Evolutionary conservation across 2,888 invertebrate species (phyloP), one percentile per base, ranked within the genome.

Genomic region (Lagria hirta): DNA sequence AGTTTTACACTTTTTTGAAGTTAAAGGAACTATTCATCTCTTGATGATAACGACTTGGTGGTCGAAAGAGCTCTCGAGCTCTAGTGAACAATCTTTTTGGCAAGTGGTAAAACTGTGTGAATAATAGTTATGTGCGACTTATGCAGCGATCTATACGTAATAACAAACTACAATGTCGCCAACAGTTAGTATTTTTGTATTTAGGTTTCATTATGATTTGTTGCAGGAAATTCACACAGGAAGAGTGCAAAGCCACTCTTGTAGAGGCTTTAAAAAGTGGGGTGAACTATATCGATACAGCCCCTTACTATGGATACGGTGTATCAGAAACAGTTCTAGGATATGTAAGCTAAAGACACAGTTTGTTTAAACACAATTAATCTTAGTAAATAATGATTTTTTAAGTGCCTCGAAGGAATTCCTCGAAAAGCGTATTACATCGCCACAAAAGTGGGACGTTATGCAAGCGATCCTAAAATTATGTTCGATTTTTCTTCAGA

Each of bases 301-400:
- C 87, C 0, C 93, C 93, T 0, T 96, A 84, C 84, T 96, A 96
- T 65, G 96, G 96, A 0, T 85, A 91, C 64, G 90, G 94, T 1
- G 78, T 77, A 46, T 88, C 95, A 0, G 95, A 96, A 71, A 77
- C 76, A 49, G 76, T 86, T 6, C 72, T 95, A 12, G 96, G 95
- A n/a, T n/a, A n/a, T n/a, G n/a, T n/a, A n/a, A n/a, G n/a, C n/a
- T n/a, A n/a, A n/a, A n/a, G n/a, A n/a, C 50, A 83, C 87, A 77
- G 86, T 85, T 22, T 2, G 17, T 22, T 17, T 14, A 22, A 15
- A n/a, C 11, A 13, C 14, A 32, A n/a, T 32, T 13, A 6, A 16
- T 22, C 21, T 28, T 30, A 34, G 15, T 21, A 29, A 30, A 17
- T 17, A 22, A 27, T 17, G 20, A 35, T 40, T 24, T n/a, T 61